These are phyloP conservation scores for Leuctra nigra DNA, from an alignment of 2,888 invertebrate genomes.

Conservation along the genomic window DNA sequence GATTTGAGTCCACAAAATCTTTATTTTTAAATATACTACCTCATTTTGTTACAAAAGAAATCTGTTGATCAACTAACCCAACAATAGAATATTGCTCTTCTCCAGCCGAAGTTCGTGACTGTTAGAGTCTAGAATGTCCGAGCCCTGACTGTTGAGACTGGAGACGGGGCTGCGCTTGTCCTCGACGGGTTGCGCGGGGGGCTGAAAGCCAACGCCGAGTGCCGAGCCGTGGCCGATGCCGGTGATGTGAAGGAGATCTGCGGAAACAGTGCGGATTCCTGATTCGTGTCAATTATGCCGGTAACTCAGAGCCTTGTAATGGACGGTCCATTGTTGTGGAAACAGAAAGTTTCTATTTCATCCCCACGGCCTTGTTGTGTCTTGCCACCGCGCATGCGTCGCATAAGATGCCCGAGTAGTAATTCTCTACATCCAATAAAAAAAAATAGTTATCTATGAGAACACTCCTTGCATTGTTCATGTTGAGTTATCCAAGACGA, in stretches of 20 bases:
- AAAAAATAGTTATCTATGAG: no score
- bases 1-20: no score
- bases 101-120: conserved; percentile 81
- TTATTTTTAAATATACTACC: no score
- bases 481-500: no score
- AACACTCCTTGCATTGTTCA: no score
- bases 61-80: conserved; percentile 21
- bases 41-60: no score
- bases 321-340: no score
- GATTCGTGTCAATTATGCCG: not conserved
- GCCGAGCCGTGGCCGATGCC: conserved; percentile 64
- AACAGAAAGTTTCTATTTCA: no score
- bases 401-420: no score
- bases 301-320: not conserved
- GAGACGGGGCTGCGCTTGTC: conserved; percentile 15
- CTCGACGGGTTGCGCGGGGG: conserved; percentile 39
- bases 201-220: conserved; percentile 50
- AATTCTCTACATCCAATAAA: no score
- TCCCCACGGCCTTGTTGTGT: no score
- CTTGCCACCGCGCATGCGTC: no score
- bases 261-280: conserved; percentile 26
- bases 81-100: conserved; percentile 30
- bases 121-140: conserved; percentile 75
- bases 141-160: conserved; percentile 38
- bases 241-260: conserved; percentile 82